Evolutionary conservation across 2,888 invertebrate species (phyloP).

Genomic region (Macropis europaea): DNA sequence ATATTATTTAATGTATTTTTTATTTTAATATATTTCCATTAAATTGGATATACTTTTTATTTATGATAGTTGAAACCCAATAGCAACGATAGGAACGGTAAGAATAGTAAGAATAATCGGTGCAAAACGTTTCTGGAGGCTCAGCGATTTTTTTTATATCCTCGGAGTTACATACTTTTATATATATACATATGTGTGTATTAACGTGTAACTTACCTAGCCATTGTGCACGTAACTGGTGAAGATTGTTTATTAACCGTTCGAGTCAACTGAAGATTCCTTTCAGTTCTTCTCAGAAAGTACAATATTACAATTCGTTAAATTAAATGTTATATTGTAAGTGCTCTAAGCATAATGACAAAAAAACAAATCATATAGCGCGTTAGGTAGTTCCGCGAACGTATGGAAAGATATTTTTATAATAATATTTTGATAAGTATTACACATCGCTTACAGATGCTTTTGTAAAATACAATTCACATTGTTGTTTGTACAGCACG

Average conservation of each 20-base stretch:
- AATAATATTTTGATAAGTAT: conserved; percentile 36
- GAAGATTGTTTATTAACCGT: background rate
- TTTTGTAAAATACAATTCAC: conserved; percentile 41
- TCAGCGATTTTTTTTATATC: conserved; percentile 1
- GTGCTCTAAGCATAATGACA: background rate
- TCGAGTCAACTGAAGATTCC: background rate
- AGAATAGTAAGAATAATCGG: conserved; percentile 8
- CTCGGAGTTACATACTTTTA: background rate
- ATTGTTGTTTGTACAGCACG: conserved; percentile 52
- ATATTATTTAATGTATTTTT: conserved; percentile 27
- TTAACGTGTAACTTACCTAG: background rate
- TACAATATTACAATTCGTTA: background rate
- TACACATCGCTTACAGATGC: conserved; percentile 38
- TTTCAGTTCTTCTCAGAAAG: no score
- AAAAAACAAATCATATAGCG: conserved; percentile 16
- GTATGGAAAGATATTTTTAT: conserved; percentile 35
- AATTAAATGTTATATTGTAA: conserved; percentile 1
- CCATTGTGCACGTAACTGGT: conserved; percentile 2
- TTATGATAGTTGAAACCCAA: background rate
- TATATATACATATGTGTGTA: conserved; percentile 1
- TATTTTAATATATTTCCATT: conserved; percentile 30
- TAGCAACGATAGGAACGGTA: background rate
- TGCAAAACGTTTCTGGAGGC: conserved; percentile 25
- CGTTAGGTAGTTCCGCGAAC: conserved; percentile 18
- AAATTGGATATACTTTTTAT: conserved; percentile 17